These are phyloP conservation scores for Noctuana brunneofusca DNA, from an alignment of 2,888 invertebrate species.

Conservation along the genomic window DNA sequence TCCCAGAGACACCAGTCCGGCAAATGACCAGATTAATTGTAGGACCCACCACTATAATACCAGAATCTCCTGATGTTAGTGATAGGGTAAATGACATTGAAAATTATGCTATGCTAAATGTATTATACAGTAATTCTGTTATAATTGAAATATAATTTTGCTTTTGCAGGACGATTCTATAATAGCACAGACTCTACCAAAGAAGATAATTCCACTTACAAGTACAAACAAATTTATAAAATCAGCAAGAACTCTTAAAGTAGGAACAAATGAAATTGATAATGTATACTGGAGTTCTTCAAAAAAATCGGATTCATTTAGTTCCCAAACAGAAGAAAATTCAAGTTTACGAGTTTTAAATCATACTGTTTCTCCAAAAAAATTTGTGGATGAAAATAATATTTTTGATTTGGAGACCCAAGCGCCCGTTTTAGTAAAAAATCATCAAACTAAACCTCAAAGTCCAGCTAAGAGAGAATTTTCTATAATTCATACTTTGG, in stretches of 20 bases:
- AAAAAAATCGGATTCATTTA: slow-evolving; percentile 60
- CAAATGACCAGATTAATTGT: slow-evolving; percentile 52
- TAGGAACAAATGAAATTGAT: slow-evolving; percentile 57
- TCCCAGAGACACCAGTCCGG: slow-evolving; percentile 66
- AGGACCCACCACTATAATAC: slow-evolving; percentile 54
- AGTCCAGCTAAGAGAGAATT: slow-evolving; percentile 36
- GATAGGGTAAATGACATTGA: slow-evolving; percentile 54
- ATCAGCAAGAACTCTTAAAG: slow-evolving; percentile 52
- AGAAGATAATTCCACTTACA: slow-evolving; percentile 47
- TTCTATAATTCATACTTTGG: slow-evolving; percentile 38
- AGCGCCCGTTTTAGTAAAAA: slow-evolving; percentile 42
- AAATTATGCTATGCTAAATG: no score
- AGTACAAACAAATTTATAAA: slow-evolving; percentile 58
- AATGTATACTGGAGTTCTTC: slow-evolving; percentile 64
- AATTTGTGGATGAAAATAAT: slow-evolving; percentile 38
- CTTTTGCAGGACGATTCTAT: slow-evolving; percentile 68
- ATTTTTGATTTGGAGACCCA: slow-evolving; percentile 62
- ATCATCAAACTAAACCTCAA: slow-evolving; percentile 49
- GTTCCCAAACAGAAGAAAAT: slow-evolving; percentile 45
- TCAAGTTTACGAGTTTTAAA: background rate
- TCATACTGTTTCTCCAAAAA: slow-evolving; percentile 36
- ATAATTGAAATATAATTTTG: background rate
- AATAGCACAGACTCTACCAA: slow-evolving; percentile 57
- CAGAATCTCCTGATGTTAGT: slow-evolving; percentile 75
- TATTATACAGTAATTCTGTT: no score